Base-by-base conservation (phyloP, 2,888 invertebrate genomes). In the Chrysolina oricalcia region DNA sequence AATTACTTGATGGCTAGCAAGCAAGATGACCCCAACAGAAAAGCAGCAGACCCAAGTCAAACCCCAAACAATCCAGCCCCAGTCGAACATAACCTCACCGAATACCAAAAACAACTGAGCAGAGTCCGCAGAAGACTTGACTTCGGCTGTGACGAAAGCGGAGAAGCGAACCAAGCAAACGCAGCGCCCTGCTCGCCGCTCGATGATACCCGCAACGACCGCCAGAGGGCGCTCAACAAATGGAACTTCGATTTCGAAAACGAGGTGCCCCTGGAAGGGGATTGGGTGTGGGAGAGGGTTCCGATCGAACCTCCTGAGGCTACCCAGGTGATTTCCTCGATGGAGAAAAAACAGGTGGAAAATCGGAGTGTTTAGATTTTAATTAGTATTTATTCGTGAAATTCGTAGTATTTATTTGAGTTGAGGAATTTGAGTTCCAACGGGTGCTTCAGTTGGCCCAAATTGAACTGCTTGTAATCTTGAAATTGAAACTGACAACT, bases 171-270 rank as follows among this genome's bases (percentile, higher is more conserved):
- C 35, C 41, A 48, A 59, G 59, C 13, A 5, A 17, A 40, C 41
- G 43, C 41, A 62, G 46, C 13, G 21, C 46, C 27, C 62, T 50
- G 27, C n/a, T 64, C 19, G 17, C 48, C 46, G 19, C 50, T 64
- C 13, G 71, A 71, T 5, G 5, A n/a, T 48, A 13, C n/a, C 15
- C n/a, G 50, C n/a, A 64, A 15, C 15, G 64, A 70, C 19, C 46
- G 74, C 3, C 73, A 71, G 62, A 73, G 23, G 81, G 89, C 89
- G 11, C 88, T 83, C 43, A 81, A 85, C 17, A 89, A 89, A 76
- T 92, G 90, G 90, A 92, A 92, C 81, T 92, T 91, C 65, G 92
- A 92, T 84, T 91, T 92, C 70, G 87, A 86, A 73, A 90, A 90
- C 1, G 92, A 91, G 75, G 81, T 86, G 50, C 90, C 90, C 0